These are phyloP conservation scores for Synodontis membranacea DNA, from an alignment of 2,113 vertebrate species.

Conservation along the genomic window DNA sequence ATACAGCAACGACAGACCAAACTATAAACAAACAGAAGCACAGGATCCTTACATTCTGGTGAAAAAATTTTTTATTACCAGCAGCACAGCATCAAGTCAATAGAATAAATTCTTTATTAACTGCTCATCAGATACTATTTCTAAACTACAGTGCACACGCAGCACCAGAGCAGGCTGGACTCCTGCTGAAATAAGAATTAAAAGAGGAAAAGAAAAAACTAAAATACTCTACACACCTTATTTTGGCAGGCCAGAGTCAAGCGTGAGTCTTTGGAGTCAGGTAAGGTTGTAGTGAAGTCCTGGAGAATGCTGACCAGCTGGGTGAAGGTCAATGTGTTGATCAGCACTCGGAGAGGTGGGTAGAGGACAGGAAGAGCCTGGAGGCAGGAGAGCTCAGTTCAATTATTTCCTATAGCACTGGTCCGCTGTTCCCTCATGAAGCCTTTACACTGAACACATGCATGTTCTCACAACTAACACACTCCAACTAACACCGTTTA, in stretches of 20 bases:
- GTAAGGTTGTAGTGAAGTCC: conserved; percentile 70
- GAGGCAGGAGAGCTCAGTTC: background rate
- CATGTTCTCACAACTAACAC: background rate
- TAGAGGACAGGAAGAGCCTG: conserved; percentile 87
- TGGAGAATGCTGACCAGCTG: conserved; percentile 82
- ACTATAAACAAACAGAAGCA: conserved; percentile 67
- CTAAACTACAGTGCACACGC: background rate
- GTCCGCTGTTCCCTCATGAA: background rate
- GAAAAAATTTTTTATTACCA: background rate
- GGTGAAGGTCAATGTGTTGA: conserved; percentile 79
- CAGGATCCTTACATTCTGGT: background rate
- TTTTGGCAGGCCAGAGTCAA: conserved; percentile 85
- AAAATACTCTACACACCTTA: conserved; percentile 83
- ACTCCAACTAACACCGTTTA: background rate
- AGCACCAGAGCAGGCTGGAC: background rate
- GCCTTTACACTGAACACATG: background rate
- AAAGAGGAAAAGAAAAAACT: background rate
- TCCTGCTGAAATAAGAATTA: background rate
- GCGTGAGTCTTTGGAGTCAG: conserved; percentile 63
- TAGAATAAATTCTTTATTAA: no score
- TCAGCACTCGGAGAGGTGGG: conserved; percentile 75
- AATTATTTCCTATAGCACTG: background rate
- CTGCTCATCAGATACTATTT: background rate
- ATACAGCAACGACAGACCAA: conserved; percentile 93
- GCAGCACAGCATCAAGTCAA: background rate